Conservation (phyloP, 2,888 invertebrate genomes). For the Tetropium fuscum region DNA sequence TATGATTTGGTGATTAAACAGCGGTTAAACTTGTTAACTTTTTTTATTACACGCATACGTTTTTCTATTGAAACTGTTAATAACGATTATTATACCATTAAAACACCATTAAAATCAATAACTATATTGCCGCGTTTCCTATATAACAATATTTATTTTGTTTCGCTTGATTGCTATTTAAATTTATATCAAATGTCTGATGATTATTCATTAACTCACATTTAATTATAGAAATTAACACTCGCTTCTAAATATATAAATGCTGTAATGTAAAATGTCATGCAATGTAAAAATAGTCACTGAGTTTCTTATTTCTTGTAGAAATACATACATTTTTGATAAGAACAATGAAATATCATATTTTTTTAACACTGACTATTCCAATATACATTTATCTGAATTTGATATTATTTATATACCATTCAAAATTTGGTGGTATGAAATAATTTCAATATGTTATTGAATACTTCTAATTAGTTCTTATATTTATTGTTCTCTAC, state of each 20-base stretch:
- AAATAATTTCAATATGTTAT: too few species aligned
- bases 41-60: slow-evolving; percentile 12
- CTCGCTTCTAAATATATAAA: slow-evolving; percentile 27
- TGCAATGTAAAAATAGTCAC: slow-evolving; percentile 1
- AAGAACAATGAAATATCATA: too few species aligned
- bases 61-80: slow-evolving; percentile 5
- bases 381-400: neutral
- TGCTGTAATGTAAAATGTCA: slow-evolving; percentile 15
- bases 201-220: slow-evolving; percentile 22
- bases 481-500: too few species aligned
- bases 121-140: neutral
- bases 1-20: slow-evolving; percentile 11
- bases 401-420: neutral
- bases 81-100: slow-evolving; percentile 20
- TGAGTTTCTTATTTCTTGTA: neutral
- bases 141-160: slow-evolving; percentile 9
- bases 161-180: slow-evolving; percentile 13
- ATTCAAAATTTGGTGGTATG: too few species aligned
- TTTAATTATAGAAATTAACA: slow-evolving; percentile 27
- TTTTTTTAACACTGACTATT: too few species aligned
- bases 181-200: slow-evolving; percentile 9
- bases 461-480: too few species aligned
- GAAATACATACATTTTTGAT: neutral
- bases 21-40: neutral
- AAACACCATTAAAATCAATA: slow-evolving; percentile 19